Conservation (phyloP, 2,888 invertebrate genomes). For the Oscheius sp. region DNA sequence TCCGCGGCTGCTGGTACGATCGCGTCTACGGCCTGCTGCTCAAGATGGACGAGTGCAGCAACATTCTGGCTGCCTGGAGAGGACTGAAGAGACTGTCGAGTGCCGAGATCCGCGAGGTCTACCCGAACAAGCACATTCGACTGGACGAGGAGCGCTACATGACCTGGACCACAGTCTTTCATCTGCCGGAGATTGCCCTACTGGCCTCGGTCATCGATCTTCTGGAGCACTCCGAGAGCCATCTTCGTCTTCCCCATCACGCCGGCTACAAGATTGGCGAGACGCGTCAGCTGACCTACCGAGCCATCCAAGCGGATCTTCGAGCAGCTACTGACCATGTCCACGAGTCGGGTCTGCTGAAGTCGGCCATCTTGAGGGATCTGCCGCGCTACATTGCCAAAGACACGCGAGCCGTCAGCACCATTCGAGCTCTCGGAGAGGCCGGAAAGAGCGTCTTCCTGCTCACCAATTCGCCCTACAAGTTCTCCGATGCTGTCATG, state of each 20-base stretch:
- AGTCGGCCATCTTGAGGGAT: slow-evolving; percentile 88
- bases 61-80: slow-evolving; percentile 95
- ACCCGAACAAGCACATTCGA: slow-evolving; percentile 96
- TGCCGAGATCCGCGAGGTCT: slow-evolving; percentile 85
- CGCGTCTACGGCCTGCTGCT: slow-evolving; percentile 92
- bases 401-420: slow-evolving; percentile 89
- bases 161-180: slow-evolving; percentile 95
- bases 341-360: slow-evolving; percentile 86
- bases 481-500: slow-evolving; percentile 83
- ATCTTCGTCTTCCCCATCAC: not conserved
- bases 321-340: slow-evolving; percentile 89
- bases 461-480: slow-evolving; percentile 95
- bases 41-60: slow-evolving; percentile 89
- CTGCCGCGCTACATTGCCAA: slow-evolving; percentile 84
- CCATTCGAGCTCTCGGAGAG: slow-evolving; percentile 87
- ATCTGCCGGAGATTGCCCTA: slow-evolving; percentile 95
- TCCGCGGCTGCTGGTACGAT: slow-evolving; percentile 90
- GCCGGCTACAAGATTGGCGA: slow-evolving; percentile 1
- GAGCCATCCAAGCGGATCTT: slow-evolving; percentile 97
- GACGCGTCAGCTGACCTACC: slow-evolving; percentile 85
- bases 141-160: slow-evolving; percentile 93
- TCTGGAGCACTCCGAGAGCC: slow-evolving; percentile 5
- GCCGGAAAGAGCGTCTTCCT: slow-evolving; percentile 94
- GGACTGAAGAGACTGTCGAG: slow-evolving; percentile 77
- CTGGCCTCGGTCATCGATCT: slow-evolving; percentile 84